A percentile compares a stretch with the other conserved stretches of the same genome.
These are phyloP conservation scores for Nematopogon swammerdamellus DNA, from an alignment of 2,888 invertebrate genomes.

Conservation along the genomic window DNA sequence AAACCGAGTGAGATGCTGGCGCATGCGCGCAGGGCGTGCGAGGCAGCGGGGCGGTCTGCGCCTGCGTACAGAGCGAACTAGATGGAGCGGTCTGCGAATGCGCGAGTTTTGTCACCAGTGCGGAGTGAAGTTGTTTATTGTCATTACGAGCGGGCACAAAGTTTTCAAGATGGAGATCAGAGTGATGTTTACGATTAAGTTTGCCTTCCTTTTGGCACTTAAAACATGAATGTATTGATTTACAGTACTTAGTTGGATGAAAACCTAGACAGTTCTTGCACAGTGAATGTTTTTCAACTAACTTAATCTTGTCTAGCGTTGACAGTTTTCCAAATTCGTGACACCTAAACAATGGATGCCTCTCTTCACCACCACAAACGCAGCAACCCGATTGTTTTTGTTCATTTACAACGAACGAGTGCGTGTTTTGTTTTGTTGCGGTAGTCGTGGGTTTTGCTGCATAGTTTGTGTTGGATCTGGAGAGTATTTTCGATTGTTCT, in stretches of 20 bases:
- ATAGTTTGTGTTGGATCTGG: not conserved
- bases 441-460: not conserved
- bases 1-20: not conserved
- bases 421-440: not conserved
- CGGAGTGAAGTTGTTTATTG: not conserved
- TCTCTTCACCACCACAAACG: not conserved
- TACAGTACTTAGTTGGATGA: not conserved
- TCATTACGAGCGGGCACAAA: not conserved
- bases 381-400: not conserved
- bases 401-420: not conserved
- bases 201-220: not conserved
- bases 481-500: not conserved
- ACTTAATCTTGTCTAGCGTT: not conserved
- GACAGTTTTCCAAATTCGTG: not conserved
- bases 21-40: not conserved
- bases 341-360: not conserved
- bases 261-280: not conserved
- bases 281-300: not conserved
- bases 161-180: not conserved
- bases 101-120: not conserved
- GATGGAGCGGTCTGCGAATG: not conserved
- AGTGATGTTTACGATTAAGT: not conserved
- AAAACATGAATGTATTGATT: not conserved
- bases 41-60: not conserved
- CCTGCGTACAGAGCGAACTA: not conserved